Evolutionary conservation across 1,140 invertebrate genomes (phyloP).

Genomic region (Ericerus pela): DNA sequence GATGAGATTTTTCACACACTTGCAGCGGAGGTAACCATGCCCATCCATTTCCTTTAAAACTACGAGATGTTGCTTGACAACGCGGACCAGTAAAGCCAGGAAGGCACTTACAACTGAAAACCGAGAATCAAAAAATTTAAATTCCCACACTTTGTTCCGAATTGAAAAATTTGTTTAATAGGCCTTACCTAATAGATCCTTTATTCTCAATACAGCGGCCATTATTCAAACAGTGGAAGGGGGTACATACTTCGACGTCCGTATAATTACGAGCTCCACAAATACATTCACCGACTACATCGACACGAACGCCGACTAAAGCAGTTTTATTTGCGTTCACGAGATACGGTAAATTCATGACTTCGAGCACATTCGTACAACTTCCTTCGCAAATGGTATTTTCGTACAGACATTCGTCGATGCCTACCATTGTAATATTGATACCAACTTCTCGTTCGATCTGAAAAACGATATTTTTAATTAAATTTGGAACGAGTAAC

Average conservation of each 20-base stretch:
- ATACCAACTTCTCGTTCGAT: conserved; percentile 86
- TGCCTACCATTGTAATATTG: conserved; percentile 93
- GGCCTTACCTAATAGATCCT: conserved; percentile 57
- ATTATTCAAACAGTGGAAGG: conserved; percentile 90
- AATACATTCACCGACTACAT: conserved; percentile 76
- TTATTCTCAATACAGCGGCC: conserved; percentile 81
- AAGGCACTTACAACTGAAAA: conserved; percentile 65
- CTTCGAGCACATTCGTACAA: conserved; percentile 81
- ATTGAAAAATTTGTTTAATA: neutral
- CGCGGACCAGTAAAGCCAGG: conserved; percentile 81
- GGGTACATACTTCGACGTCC: conserved; percentile 76
- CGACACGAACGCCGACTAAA: conserved; percentile 78
- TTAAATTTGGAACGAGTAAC: neutral
- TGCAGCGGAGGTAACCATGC: conserved; percentile 90
- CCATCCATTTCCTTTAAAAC: conserved; percentile 83
- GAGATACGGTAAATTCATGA: conserved; percentile 78
- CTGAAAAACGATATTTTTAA: conserved; percentile 29
- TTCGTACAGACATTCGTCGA: conserved; percentile 91
- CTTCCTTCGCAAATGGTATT: conserved; percentile 90
- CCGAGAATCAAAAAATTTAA: neutral
- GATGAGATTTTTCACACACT: conserved; percentile 88
- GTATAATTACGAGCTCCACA: conserved; percentile 82
- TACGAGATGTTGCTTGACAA: conserved; percentile 88
- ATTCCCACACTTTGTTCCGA: neutral
- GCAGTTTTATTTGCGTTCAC: conserved; percentile 94